phyloP scores from a whole-genome alignment of 2,797 vertebrate species.

The Carcharodon carcharias region DNA sequence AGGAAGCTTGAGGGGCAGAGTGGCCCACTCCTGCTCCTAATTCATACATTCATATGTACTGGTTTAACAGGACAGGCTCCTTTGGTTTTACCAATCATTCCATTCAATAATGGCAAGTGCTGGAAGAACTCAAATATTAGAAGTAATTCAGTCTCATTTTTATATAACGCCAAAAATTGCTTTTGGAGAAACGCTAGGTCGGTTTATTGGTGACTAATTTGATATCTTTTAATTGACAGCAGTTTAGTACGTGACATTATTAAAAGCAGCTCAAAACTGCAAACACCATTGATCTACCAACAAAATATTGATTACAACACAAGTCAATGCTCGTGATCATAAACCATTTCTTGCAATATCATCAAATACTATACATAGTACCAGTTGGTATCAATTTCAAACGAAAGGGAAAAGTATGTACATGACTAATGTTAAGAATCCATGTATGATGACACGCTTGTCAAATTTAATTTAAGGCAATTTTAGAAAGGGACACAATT shows the following conservation, averaged over 20 bases:
- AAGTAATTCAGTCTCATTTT: background rate
- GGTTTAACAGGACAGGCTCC: background rate
- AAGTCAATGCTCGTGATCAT: background rate
- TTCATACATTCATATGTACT: background rate
- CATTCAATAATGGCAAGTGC: background rate
- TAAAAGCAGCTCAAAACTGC: background rate
- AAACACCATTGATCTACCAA: background rate
- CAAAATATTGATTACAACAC: background rate
- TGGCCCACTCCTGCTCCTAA: too few relatives aligned
- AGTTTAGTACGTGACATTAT: background rate
- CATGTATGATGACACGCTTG: background rate
- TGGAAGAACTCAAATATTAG: background rate
- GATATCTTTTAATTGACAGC: background rate
- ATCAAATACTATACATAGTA: background rate
- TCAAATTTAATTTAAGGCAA: background rate
- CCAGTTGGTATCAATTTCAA: background rate
- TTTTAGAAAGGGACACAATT: conserved; percentile 19
- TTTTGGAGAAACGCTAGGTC: background rate
- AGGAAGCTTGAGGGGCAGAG: too few relatives aligned
- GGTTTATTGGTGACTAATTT: background rate
- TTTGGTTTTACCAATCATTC: background rate
- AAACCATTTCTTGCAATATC: background rate
- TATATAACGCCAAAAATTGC: background rate
- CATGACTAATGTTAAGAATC: background rate
- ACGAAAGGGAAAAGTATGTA: background rate